phyloP scores from a whole-genome alignment of 2,888 invertebrate species.

The Stenolophus ochropezus region DNA sequence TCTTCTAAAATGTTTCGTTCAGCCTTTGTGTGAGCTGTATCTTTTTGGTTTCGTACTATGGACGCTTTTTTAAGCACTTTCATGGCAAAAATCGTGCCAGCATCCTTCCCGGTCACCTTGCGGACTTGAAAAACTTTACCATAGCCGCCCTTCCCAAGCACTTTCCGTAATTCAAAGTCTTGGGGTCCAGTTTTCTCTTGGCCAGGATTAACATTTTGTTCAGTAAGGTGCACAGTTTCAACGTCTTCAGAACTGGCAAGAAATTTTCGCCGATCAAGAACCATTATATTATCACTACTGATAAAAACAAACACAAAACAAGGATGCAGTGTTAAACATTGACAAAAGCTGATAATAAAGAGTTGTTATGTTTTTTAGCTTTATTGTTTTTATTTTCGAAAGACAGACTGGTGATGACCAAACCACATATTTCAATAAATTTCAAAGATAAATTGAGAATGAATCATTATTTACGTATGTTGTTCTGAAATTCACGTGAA shows the following conservation, averaged over 20 bases:
- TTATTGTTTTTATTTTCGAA: background rate
- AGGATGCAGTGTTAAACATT: conserved; percentile 51
- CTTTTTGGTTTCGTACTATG: conserved; percentile 99
- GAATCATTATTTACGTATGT: conserved; percentile 4
- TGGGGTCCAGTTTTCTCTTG: conserved; percentile 93
- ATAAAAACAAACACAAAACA: conserved; percentile 47
- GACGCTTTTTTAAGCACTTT: conserved; percentile 98
- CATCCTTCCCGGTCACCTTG: conserved; percentile 94
- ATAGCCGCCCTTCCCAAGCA: conserved; percentile 98
- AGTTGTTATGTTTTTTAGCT: conserved; percentile 40
- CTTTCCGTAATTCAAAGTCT: conserved; percentile 97
- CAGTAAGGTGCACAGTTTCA: conserved; percentile 83
- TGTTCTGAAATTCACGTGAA: background rate
- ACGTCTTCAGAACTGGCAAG: conserved; percentile 75
- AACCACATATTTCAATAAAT: background rate
- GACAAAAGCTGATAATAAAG: conserved; percentile 34
- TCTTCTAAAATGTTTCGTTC: conserved; percentile 99
- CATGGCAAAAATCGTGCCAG: conserved; percentile 98
- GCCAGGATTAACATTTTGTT: conserved; percentile 88
- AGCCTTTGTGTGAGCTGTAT: conserved; percentile 99
- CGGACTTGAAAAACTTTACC: conserved; percentile 98
- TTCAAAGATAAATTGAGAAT: background rate
- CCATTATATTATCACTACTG: conserved; percentile 40
- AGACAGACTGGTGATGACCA: background rate
- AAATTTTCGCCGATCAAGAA: conserved; percentile 46